Evolutionary conservation across 1,140 invertebrate genomes (phyloP), one percentile per base, ranked within the genome.

Genomic region (Aphelenchoides besseyi): DNA sequence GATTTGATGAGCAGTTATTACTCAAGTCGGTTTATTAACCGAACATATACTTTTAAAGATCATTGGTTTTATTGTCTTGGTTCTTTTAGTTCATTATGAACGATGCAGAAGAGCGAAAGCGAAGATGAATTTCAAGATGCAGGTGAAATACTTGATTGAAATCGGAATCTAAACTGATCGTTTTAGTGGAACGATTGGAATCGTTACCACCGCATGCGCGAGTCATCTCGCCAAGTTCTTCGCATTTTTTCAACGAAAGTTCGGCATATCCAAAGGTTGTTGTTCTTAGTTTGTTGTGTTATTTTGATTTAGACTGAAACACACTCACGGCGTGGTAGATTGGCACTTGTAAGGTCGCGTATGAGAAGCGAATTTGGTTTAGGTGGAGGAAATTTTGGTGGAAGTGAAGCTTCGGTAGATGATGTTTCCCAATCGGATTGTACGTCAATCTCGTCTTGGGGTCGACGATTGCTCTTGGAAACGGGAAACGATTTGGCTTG

Each of bases 361-460:
- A 73, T 73, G 71, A 41, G 71, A 33, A 35, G 8, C 23, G 71
- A 73, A 48, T 73, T 66, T 53, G 63, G 63, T 37, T 30, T 66
- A 33, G 48, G 32, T 53, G 16, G 1, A 28, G n/a, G 32, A 2
- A 55, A 66, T 30, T 66, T 66, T 30, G 63, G 63, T 53, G 63
- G 63, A 1, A 66, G 63, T 37, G 28, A 63, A 53, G 23, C 18
- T 29, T 52, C 73, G 16, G 28, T 35, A 9, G 75, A 76, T 48
- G 75, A 75, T 0, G 16, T 70, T 33, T 74, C 71, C 3, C 69
- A 77, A 12, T 74, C 74, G 0, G 78, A 79, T 23, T 66, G 74
- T 16, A 79, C 78, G 32, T 79, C 76, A 3, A 62, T 79, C 16
- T 68, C 78, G 48, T 79, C 78, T 2, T 79, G 78, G 78, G 78